Evolutionary conservation across 2,113 vertebrate species (phyloP), one percentile per base, ranked within the genome.

Genomic region (Chloroceryle aenea): DNA sequence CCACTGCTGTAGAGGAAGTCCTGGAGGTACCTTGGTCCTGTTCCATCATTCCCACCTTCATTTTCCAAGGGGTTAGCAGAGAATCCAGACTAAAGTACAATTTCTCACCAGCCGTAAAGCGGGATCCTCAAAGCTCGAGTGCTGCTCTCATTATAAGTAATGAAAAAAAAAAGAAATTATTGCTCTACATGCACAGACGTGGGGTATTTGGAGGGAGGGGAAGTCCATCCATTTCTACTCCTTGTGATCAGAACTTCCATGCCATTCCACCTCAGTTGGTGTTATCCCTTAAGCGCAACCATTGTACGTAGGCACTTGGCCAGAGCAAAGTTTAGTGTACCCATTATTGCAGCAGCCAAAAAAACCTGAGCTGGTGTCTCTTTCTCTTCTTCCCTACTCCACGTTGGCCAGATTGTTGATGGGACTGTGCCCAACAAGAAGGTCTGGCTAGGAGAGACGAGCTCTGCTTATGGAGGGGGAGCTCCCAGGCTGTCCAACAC

Each of bases 381-480:
- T 75, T 77, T 61, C 20, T 64, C 30, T 66, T 69, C 61, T 73
- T 45, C n/a, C 59, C 48, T 74, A 38, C 1, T 1, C 50, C 23
- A 42, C 67, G 10, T 86, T 4, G 47, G 11, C 4, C 61, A 99
- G 99, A 96, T 98, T 52, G 98, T 98, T 52, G 79, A 34, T 71
- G 94, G 69, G 56, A 98, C 88, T 0, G 98, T 98, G 71, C 99
- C 99, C 0, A 78, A 95, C 45, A 99, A 99, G 98, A 97, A 97
- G 43, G 98, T 99, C 14, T 99, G 99, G 99, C 97, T 99, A 5
- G 99, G 99, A 77, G 99, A 99, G 97, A 99, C 99, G 0, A 99
- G 99, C 68, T 99, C 99, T 5, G 99, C 99, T 0, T 99, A 98
- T 2, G 99, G 99, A 11, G 99, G 99, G 9, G 99, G 99, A n/a